These are phyloP conservation scores for Neostethus bicornis DNA, from an alignment of 2,797 vertebrate species.

Conservation along the genomic window DNA sequence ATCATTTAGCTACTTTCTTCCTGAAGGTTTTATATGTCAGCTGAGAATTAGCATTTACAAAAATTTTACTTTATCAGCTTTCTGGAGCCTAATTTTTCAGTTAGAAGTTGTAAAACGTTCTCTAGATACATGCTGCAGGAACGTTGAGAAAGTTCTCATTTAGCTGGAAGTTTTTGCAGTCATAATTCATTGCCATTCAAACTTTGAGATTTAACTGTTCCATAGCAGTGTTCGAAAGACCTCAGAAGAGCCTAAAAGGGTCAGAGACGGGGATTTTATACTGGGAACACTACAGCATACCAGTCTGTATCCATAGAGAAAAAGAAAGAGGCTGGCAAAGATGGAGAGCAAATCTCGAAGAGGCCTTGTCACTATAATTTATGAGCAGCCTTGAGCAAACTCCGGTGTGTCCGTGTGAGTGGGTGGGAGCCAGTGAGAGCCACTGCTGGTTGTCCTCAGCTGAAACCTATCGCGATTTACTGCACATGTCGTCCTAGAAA, in stretches of 20 bases:
- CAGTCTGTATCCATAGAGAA: slow-evolving; percentile 45
- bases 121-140: too few relatives aligned
- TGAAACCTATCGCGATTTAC: slow-evolving; percentile 2
- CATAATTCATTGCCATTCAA: background rate
- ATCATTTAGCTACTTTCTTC: too few relatives aligned
- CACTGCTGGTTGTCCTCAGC: slow-evolving; percentile 7
- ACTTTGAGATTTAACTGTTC: slow-evolving; percentile 21
- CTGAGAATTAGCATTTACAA: too few relatives aligned
- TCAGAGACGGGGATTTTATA: slow-evolving; percentile 42
- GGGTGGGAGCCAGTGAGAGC: background rate
- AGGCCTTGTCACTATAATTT: slow-evolving; percentile 55
- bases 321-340: slow-evolving; percentile 15
- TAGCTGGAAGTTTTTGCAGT: background rate
- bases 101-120: too few relatives aligned
- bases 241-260: slow-evolving; percentile 18
- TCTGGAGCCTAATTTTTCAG: too few relatives aligned
- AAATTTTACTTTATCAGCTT: too few relatives aligned
- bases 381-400: slow-evolving; percentile 54
- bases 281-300: slow-evolving; percentile 31
- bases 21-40: too few relatives aligned
- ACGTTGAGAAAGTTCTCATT: background rate
- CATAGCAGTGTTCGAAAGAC: slow-evolving; percentile 22
- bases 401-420: slow-evolving; percentile 4
- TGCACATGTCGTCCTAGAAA: background rate
- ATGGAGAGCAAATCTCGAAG: slow-evolving; percentile 27